Base-by-base conservation (phyloP, 2,888 invertebrate species). In the Sinhomidia bicolor region DNA sequence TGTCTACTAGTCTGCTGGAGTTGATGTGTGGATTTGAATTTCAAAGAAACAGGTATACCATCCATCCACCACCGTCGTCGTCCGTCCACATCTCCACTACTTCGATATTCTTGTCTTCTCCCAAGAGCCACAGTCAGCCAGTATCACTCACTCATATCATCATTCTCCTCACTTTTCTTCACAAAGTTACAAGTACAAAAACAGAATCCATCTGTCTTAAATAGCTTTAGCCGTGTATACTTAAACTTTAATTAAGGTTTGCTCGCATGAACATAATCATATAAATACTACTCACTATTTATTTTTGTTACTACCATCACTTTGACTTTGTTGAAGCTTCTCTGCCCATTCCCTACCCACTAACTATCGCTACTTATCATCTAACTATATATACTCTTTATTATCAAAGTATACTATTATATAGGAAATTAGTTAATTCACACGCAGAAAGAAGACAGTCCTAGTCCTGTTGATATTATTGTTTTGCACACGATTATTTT, bases 11-110 rank as follows among this genome's bases (percentile, higher is more conserved):
- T n/a, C 26, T 76, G 26, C 76, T 76, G 76, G 76, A 76, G 54
- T 44, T 71, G 44, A 23, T 17, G 51, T 76, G 51, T 76, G 76
- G 51, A 76, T 76, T 76, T 76, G 76, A 76, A 74, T 47, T 51
- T 76, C 41, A 71, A 54, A 76, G 76, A 54, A 76, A 76, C 76
- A 76, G 76, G 76, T 76, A 76, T 76, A 76, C 76, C 76, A 71
- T 71, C 71, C 65, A 44, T 71, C 71, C 51, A 51, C n/a, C n/a
- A n/a, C n/a, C n/a, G n/a, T n/a, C n/a, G n/a, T n/a, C n/a, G n/a
- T 76, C 51, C 76, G 47, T 51, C 41, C 71, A 71, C 71, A 71
- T 71, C 71, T 41, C 17, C 54, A 54, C 41, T 12, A 20, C 41
- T 44, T 57, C 20, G 57, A 54, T 12, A 54, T 12, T 4, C 17